A percentile compares a stretch with the other conserved stretches of the same genome.
These are phyloP conservation scores for Stegodyphus dumicola DNA, from an alignment of 1,140 invertebrate species.

Conservation along the genomic window DNA sequence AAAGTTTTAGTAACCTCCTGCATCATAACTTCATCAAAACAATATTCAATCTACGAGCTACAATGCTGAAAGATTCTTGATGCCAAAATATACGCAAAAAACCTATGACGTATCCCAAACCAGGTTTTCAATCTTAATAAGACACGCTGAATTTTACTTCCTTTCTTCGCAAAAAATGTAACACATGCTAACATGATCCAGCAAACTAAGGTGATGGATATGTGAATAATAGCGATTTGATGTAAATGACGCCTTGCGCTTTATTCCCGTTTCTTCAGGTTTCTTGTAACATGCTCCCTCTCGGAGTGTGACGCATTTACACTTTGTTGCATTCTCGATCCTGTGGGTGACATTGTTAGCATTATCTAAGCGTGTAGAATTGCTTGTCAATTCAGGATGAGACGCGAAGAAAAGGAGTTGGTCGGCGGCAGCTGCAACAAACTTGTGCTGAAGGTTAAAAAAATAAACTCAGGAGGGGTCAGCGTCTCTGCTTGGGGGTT, in stretches of 20 bases:
- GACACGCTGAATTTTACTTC: constrained; percentile 13
- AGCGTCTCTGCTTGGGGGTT: not conserved
- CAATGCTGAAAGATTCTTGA: too few species aligned
- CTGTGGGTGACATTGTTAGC: constrained; percentile 48
- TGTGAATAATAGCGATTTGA: constrained; percentile 25
- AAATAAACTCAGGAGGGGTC: constrained; percentile 23
- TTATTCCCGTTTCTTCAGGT: constrained; percentile 17
- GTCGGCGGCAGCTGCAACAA: constrained; percentile 18
- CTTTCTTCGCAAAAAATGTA: constrained; percentile 3
- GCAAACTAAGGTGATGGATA: constrained; percentile 29
- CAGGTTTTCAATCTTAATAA: constrained; percentile 32
- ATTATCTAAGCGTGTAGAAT: constrained; percentile 42
- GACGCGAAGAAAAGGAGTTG: constrained; percentile 15
- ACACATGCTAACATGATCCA: constrained; percentile 28
- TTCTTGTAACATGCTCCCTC: constrained; percentile 7
- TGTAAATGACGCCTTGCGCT: constrained; percentile 32
- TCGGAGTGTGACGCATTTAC: constrained; percentile 14
- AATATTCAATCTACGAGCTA: too few species aligned
- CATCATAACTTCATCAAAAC: too few species aligned
- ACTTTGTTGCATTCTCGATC: constrained; percentile 23
- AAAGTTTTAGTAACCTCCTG: too few species aligned
- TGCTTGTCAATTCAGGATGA: constrained; percentile 43
- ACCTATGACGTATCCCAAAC: constrained; percentile 26
- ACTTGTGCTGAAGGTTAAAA: constrained; percentile 26
- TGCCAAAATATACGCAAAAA: not conserved